These are phyloP conservation scores for Drosophila rubida DNA, from an alignment of 2,888 invertebrate species.

Conservation along the genomic window DNA sequence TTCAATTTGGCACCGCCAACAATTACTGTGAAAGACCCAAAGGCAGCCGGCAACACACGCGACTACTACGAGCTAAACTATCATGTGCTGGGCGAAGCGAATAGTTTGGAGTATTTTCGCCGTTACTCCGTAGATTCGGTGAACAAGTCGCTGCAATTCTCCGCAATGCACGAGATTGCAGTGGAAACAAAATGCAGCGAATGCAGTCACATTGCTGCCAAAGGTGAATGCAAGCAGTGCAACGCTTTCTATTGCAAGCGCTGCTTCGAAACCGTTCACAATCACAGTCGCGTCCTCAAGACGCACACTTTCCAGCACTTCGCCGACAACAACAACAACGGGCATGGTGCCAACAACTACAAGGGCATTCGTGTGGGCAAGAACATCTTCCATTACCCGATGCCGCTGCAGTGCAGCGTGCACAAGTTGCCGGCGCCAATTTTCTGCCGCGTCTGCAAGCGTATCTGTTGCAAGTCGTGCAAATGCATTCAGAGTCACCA, in stretches of 20 bases:
- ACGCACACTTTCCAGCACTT: conserved; percentile 56
- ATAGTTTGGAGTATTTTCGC: conserved; percentile 49
- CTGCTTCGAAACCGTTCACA: conserved; percentile 80
- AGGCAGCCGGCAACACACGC: conserved; percentile 14
- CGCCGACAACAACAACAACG: conserved; percentile 27
- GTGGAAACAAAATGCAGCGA: conserved; percentile 75
- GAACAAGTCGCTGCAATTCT: conserved; percentile 40
- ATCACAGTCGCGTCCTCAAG: conserved; percentile 75
- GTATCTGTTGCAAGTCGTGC: conserved; percentile 65
- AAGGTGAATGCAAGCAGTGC: conserved; percentile 79
- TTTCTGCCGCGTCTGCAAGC: conserved; percentile 57
- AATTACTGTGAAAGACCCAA: conserved; percentile 26
- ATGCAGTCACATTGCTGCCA: conserved; percentile 62
- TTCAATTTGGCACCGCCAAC: conserved; percentile 49
- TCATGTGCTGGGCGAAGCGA: conserved; percentile 72
- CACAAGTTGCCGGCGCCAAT: conserved; percentile 57
- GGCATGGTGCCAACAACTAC: not conserved
- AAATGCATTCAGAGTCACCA: conserved; percentile 40
- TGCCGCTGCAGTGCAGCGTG: conserved; percentile 46
- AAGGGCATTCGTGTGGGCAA: conserved; percentile 34
- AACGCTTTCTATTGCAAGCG: conserved; percentile 74
- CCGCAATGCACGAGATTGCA: conserved; percentile 10
- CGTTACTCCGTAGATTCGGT: conserved; percentile 43
- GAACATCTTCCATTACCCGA: conserved; percentile 46
- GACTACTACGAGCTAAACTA: conserved; percentile 77